These are phyloP conservation scores for Isichthys henryi DNA, from an alignment of 2,113 vertebrate genomes.

Conservation along the genomic window DNA sequence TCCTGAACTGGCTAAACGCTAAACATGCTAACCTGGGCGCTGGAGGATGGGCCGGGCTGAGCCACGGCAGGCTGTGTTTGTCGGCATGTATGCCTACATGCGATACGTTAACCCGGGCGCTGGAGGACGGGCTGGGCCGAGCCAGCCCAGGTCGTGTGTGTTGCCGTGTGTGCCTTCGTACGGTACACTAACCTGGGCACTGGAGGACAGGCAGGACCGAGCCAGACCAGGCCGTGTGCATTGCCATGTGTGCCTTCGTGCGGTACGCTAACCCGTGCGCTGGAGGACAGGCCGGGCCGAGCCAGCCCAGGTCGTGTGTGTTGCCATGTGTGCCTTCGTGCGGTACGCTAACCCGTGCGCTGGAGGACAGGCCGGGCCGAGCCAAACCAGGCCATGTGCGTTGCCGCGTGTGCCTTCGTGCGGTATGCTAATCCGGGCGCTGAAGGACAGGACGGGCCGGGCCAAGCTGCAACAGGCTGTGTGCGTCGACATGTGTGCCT, in stretches of 20 bases:
- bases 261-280: conserved; percentile 35
- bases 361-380: not conserved
- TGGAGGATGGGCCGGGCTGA: not conserved
- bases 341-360: conserved; percentile 35
- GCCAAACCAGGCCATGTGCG: not conserved
- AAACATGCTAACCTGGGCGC: not conserved
- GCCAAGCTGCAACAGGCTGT: not conserved
- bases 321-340: conserved; percentile 43
- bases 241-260: conserved; percentile 43
- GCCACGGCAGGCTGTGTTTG: not conserved
- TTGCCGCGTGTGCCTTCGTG: conserved; percentile 43
- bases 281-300: not conserved
- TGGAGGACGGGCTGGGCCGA: not conserved
- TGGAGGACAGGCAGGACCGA: not conserved
- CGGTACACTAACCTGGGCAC: conserved; percentile 38
- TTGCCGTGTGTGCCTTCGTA: conserved; percentile 43
- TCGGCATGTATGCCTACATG: conserved; percentile 42
- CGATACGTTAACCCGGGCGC: conserved; percentile 21
- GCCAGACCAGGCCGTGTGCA: not conserved
- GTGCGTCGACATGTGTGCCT: conserved; percentile 31
- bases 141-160: not conserved
- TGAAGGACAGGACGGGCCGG: not conserved
- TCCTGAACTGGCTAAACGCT: not conserved
- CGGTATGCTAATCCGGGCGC: conserved; percentile 35
- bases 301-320: not conserved